Evolutionary conservation across 2,797 vertebrate genomes (phyloP).

Genomic region (Falco berigora): DNA sequence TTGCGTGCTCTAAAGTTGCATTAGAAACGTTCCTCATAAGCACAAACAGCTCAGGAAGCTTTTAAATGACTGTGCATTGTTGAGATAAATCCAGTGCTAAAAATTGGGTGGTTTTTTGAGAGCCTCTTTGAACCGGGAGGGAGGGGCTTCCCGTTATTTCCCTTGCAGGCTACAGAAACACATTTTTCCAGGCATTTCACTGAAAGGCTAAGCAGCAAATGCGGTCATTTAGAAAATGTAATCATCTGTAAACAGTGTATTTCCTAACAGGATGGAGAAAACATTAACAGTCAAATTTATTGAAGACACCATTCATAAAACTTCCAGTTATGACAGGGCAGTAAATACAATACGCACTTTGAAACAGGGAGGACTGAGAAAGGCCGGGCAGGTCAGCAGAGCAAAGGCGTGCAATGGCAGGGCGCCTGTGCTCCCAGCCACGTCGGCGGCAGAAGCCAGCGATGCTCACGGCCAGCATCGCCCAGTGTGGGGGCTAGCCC

Average conservation of each 20-base stretch:
- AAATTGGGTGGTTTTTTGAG: background rate
- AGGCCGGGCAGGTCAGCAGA: background rate
- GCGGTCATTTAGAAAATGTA: background rate
- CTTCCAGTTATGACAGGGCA: fast-evolving
- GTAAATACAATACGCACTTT: fast-evolving
- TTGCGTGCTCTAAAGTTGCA: background rate
- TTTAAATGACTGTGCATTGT: background rate
- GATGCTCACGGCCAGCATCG: no score
- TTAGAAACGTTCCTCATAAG: background rate
- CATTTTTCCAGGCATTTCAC: background rate
- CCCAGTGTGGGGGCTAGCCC: no score
- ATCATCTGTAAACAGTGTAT: background rate
- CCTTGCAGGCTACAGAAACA: background rate
- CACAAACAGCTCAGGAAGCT: background rate
- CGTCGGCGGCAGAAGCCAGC: no score
- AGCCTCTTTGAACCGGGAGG: fast-evolving
- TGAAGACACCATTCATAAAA: background rate
- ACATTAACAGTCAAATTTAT: background rate
- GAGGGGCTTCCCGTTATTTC: background rate
- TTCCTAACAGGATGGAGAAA: background rate
- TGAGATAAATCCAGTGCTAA: background rate
- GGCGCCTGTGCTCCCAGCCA: background rate
- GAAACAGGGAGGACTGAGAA: background rate
- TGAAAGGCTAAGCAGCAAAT: background rate
- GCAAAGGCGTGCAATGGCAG: no score